Conservation (phyloP, 2,888 invertebrate genomes). For the Tipula unca region DNA sequence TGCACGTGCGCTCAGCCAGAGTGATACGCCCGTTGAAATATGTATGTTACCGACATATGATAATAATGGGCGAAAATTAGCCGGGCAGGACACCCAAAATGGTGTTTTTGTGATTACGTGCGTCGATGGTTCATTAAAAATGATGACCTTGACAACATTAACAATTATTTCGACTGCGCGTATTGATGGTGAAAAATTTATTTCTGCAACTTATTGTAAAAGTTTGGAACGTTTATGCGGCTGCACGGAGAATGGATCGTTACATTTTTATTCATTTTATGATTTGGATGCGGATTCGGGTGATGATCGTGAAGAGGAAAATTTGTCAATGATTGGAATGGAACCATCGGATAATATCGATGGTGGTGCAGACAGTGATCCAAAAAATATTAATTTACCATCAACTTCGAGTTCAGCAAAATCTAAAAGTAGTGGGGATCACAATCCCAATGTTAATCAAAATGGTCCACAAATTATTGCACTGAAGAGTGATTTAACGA, state of each 20-base stretch:
- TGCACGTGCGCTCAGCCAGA: constrained; percentile 51
- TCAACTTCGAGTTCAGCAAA: constrained; percentile 17
- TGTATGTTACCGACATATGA: constrained; percentile 54
- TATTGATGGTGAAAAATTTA: constrained; percentile 61
- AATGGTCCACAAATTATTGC: constrained; percentile 50
- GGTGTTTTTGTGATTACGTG: constrained; percentile 66
- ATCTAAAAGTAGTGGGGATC: neutral
- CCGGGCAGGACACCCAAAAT: constrained; percentile 34
- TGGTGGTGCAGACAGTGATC: constrained; percentile 25
- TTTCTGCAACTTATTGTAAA: constrained; percentile 77
- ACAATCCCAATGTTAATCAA: constrained; percentile 23
- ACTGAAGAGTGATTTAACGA: constrained; percentile 49
- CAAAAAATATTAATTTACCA: constrained; percentile 16
- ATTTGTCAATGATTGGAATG: constrained; percentile 28
- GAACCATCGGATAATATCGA: constrained; percentile 22
- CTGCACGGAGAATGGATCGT: constrained; percentile 68
- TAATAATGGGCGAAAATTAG: constrained; percentile 35
- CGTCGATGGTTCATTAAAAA: constrained; percentile 61
- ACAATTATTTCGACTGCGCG: constrained; percentile 58
- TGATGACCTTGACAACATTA: constrained; percentile 64
- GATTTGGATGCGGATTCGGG: constrained; percentile 62
- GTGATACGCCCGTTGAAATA: constrained; percentile 61
- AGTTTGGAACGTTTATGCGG: constrained; percentile 82
- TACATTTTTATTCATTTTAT: constrained; percentile 73
- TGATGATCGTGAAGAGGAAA: constrained; percentile 63